Evolutionary conservation across 2,888 invertebrate genomes (phyloP), one percentile per base, ranked within the genome.

Genomic region (Athripsodes cinereus): DNA sequence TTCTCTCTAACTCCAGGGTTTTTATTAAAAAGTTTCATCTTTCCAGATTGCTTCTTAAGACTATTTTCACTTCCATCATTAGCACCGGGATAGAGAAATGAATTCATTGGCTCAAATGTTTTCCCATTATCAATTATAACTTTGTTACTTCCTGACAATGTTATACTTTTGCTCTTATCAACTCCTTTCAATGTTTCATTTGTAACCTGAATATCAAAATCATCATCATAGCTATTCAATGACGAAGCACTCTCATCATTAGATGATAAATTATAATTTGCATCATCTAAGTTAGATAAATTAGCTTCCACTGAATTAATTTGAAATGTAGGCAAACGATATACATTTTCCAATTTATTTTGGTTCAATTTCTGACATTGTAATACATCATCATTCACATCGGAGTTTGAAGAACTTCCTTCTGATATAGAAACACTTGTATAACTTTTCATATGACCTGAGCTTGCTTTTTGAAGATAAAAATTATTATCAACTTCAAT

Each of bases 21-120:
- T 21, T 76, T 69, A 62, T 76, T 76, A 61, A 78, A 78, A 55
- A 72, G 74, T 1, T 78, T 72, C 78, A 78, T 79, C 75, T 76
- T 76, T 1, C 71, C 72, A 1, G 75, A 74, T 66, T 78, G 78
- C 55, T 72, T 70, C 48, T 70, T 71, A 54, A 78, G 67, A 65
- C 71, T 72, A 65, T 72, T 75, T 3, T 71, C 69, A 19, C 52
- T 53, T n/a, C 48, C 44, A 13, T 54, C 22, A 34, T 53, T 55
- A 3, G 40, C 40, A 13, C 55, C 57, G 2, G 59, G 61, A 55
- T 61, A 61, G n/a, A 61, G 51, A 53, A 61, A 61, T 10, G 61
- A 61, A 35, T 58, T 61, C 19, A 40, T 48, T 2, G 58, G 40
- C 19, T 49, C 22, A n/a, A 16, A 40, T 3, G 40, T 40, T 16